Conservation (phyloP, 1,140 invertebrate genomes). For the Cecropterus lyciades region DNA sequence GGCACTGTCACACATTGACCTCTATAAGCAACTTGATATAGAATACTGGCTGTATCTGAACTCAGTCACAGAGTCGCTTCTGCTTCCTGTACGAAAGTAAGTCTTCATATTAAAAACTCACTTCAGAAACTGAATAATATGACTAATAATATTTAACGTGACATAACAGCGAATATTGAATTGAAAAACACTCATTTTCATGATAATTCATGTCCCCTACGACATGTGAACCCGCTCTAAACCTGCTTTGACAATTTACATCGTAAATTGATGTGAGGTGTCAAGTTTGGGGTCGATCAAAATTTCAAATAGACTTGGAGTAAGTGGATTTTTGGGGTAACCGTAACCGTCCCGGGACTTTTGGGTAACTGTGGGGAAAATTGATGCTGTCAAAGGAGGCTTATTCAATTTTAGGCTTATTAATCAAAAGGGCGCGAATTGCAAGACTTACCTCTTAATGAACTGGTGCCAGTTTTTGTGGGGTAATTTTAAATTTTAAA, state of each 20-base stretch:
- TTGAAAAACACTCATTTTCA: no score
- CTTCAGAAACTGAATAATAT: no score
- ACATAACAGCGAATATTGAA: no score
- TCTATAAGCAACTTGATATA: no score
- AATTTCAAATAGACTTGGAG: conserved; percentile 77
- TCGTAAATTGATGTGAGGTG: conserved; percentile 80
- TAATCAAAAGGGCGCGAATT: conserved; percentile 66
- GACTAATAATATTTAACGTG: no score
- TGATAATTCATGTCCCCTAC: conserved; percentile 33
- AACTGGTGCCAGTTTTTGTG: conserved; percentile 40
- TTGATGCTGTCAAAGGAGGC: conserved; percentile 80
- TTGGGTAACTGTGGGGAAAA: conserved; percentile 70
- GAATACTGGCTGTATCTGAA: no score
- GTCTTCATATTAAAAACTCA: no score
- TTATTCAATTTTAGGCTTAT: conserved; percentile 79
- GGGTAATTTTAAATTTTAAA: conserved; percentile 22
- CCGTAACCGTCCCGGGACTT: conserved; percentile 41
- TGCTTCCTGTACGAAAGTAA: no score
- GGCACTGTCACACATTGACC: no score
- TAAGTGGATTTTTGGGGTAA: conserved; percentile 80
- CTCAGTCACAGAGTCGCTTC: no score
- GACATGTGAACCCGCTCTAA: conserved; percentile 55
- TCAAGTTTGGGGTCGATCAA: conserved; percentile 79
- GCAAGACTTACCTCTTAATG: conserved; percentile 40
- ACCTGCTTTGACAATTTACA: conserved; percentile 80